Conservation (phyloP, 1,140 invertebrate genomes). For the Reticulitermes speratus region DNA sequence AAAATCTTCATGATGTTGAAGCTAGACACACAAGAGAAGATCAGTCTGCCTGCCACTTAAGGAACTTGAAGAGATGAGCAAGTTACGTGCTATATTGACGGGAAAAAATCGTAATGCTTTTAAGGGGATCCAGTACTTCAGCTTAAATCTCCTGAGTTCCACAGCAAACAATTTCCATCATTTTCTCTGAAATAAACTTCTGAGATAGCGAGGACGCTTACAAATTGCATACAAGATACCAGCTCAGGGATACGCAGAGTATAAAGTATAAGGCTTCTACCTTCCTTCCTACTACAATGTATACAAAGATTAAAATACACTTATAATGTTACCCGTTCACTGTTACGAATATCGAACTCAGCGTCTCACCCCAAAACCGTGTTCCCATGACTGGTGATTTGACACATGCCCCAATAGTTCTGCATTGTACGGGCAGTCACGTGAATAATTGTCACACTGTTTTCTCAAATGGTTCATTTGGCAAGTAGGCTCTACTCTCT, state of each 20-base stretch:
- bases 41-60: not conserved
- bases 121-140: not conserved
- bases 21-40: not conserved
- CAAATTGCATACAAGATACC: not conserved
- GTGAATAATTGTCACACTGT: too few relatives aligned
- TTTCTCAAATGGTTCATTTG: too few relatives aligned
- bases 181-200: not conserved
- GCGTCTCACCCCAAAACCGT: too few relatives aligned
- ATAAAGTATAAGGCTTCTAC: too few relatives aligned
- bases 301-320: too few relatives aligned
- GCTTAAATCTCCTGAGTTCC: not conserved
- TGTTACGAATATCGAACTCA: too few relatives aligned
- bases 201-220: not conserved
- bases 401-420: too few relatives aligned
- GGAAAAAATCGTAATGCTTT: not conserved
- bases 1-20: not conserved
- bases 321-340: too few relatives aligned
- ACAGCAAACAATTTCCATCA: not conserved
- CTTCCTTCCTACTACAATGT: too few relatives aligned
- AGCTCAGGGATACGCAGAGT: not conserved
- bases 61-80: not conserved
- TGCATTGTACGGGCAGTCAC: too few relatives aligned
- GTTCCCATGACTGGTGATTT: too few relatives aligned
- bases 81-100: not conserved
- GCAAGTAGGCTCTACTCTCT: too few relatives aligned